Percentiles rank a stretch among this genome's conserved stretches.
phyloP scores from a whole-genome alignment of 1,140 invertebrate species.

The Limonius californicus region DNA sequence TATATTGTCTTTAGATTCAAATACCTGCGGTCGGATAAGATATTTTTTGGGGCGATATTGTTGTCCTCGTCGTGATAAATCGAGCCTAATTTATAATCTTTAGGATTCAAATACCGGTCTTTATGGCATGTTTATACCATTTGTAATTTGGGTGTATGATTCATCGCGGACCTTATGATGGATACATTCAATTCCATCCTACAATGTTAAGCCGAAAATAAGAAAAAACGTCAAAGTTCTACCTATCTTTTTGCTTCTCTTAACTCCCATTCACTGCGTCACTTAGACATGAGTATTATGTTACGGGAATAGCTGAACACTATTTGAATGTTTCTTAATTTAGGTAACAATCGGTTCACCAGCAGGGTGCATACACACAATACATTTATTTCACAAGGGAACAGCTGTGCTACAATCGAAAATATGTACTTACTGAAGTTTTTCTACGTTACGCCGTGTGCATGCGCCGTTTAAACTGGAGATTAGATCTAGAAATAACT shows the following conservation, averaged over 20 bases:
- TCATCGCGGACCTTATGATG: conserved; percentile 3
- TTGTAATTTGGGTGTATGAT: neutral
- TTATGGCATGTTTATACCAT: neutral
- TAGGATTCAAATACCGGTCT: conserved; percentile 3
- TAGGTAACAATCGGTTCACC: conserved; percentile 18
- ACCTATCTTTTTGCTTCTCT: neutral
- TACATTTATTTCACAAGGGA: conserved; percentile 13
- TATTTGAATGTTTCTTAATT: conserved; percentile 24
- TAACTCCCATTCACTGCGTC: neutral
- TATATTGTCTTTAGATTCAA: conserved; percentile 14
- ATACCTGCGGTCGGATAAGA: conserved; percentile 3
- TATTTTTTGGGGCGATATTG: neutral
- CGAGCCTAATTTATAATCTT: conserved; percentile 5
- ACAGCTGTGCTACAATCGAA: conserved; percentile 13
- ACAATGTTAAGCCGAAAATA: neutral
- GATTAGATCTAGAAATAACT: too few species aligned
- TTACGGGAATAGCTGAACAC: conserved; percentile 7
- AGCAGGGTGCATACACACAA: conserved; percentile 20
- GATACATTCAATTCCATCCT: conserved; percentile 11
- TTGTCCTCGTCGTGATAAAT: neutral
- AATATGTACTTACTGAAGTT: neutral
- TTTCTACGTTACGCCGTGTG: too few species aligned
- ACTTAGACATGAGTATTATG: neutral
- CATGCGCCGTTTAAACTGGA: too few species aligned
- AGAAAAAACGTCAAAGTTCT: neutral